Evolutionary conservation across 2,113 vertebrate species (phyloP), one percentile per base, ranked within the genome.

Genomic region (Embiotoca jacksoni): DNA sequence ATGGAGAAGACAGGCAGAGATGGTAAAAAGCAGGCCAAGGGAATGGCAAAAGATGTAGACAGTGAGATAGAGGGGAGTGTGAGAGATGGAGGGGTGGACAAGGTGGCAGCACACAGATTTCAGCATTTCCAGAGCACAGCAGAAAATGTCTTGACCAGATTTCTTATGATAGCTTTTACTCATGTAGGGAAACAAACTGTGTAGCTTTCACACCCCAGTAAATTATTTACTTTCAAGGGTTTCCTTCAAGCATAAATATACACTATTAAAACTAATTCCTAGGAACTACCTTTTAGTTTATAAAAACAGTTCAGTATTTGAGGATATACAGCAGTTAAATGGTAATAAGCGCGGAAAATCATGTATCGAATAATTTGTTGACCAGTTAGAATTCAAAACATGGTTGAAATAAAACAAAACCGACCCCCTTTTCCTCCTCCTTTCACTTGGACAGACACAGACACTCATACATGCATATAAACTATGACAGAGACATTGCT

Each of bases 1-100:
- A 92, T 92, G 86, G 88, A 89, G 83, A 89, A 77, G 84, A 78
- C 75, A 60, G 89, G 37, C 55, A 70, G 77, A 71, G 69, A 89
- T 86, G 80, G 70, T 65, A 31, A 82, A 77, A 89, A 80, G 65
- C 86, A 84, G 86, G 85, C 75, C 82, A 82, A 47, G 73, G 55
- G 65, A 86, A 82, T 61, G 73, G 81, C 46, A 53, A 76, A 75
- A 88, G 88, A 92, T 88, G 66, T 75, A 76, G 79, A 81, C 65
- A 1, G 72, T 11, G 23, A 86, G 85, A 87, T 91, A 89, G 31
- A 44, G 63, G 32, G 66, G 47, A 56, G 50, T 62, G 60, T 33
- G 61, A 56, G 61, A 81, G 75, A 80, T 66, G 72, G 79, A 75
- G 82, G 78, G 23, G 68, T 16, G 47, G 72, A 83, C 61, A 69